Evolutionary conservation across 2,113 vertebrate species (phyloP).

Genomic region (Saccopteryx leptura): DNA sequence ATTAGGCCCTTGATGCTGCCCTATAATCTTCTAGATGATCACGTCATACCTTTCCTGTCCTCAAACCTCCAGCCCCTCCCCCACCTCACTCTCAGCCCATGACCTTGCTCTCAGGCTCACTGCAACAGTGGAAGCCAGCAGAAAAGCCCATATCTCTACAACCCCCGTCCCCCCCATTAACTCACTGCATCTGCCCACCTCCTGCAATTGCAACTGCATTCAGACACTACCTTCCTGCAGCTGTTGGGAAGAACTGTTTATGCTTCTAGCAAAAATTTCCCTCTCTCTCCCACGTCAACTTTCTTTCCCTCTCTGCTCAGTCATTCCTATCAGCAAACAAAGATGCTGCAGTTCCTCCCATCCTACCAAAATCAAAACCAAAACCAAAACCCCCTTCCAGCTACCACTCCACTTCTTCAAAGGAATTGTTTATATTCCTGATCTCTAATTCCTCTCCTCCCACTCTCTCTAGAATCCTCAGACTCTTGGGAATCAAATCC

Average conservation of each 20-base stretch:
- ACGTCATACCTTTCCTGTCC: not conserved
- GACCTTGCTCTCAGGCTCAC: not conserved
- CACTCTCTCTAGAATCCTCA: not conserved
- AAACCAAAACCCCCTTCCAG: not conserved
- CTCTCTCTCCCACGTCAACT: not conserved
- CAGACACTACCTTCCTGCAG: not conserved
- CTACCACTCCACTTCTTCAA: not conserved
- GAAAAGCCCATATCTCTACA: not conserved
- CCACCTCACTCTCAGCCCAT: not conserved
- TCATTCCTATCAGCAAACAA: not conserved
- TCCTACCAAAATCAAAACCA: not conserved
- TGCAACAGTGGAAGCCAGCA: not conserved
- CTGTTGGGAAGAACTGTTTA: not conserved
- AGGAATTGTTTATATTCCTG: fast-evolving
- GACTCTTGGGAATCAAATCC: not conserved
- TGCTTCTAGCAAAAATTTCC: not conserved
- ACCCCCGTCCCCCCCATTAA: not conserved
- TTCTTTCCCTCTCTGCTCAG: not conserved
- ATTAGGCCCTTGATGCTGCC: not conserved
- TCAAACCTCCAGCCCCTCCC: not conserved
- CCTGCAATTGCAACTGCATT: not conserved
- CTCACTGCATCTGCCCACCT: not conserved
- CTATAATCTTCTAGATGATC: not conserved
- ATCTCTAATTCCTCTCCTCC: not conserved
- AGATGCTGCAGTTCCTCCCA: not conserved